Conservation (phyloP, 2,113 vertebrate genomes). For the Vombatus ursinus region DNA sequence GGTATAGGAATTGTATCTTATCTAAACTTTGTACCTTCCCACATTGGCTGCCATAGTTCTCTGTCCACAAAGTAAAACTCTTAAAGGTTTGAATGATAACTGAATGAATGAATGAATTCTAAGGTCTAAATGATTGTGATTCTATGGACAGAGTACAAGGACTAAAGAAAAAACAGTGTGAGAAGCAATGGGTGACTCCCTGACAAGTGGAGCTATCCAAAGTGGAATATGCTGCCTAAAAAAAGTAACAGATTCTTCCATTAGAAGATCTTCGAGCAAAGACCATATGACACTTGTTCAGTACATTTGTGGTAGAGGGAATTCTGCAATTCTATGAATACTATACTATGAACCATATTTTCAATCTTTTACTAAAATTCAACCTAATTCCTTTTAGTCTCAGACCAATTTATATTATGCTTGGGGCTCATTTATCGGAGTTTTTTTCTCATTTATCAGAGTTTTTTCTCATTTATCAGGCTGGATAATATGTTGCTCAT, state of each 20-base stretch:
- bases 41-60: too few relatives aligned
- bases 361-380: conserved; percentile 31
- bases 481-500: background rate
- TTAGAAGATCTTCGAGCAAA: background rate
- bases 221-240: background rate
- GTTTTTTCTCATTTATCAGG: conserved; percentile 38
- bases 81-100: too few relatives aligned
- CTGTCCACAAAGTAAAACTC: too few relatives aligned
- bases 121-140: too few relatives aligned
- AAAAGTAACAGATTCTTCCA: background rate
- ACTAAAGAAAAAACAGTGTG: too few relatives aligned
- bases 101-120: too few relatives aligned
- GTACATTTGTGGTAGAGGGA: background rate
- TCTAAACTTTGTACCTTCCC: too few relatives aligned
- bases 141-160: too few relatives aligned
- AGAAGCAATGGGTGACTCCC: background rate
- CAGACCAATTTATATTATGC: background rate
- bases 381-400: conserved; percentile 18
- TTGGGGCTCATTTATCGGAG: background rate
- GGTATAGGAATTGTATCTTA: too few relatives aligned
- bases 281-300: background rate
- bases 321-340: background rate
- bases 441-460: conserved; percentile 38
- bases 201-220: background rate
- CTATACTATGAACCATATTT: conserved; percentile 19